These are phyloP conservation scores for Mesocricetus auratus DNA, from an alignment of 2,113 vertebrate genomes.

Conservation along the genomic window DNA sequence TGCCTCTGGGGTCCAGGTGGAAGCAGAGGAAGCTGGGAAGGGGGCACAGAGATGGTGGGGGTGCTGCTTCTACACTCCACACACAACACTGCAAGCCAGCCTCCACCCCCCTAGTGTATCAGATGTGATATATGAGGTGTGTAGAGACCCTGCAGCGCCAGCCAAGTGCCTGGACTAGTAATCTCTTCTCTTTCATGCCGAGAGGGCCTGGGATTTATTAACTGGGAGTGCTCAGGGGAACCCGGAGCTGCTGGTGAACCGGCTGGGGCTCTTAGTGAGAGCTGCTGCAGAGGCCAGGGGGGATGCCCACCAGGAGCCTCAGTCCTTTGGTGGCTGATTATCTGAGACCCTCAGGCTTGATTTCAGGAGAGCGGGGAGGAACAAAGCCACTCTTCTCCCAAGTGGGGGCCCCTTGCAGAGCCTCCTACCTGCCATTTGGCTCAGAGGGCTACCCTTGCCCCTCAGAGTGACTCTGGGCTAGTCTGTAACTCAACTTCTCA, in stretches of 20 bases:
- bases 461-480: background rate
- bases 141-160: constrained; percentile 56
- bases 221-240: constrained; percentile 76
- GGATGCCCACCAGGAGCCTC: fast-evolving
- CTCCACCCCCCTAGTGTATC: constrained; percentile 38
- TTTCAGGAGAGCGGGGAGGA: background rate
- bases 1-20: background rate
- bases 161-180: constrained; percentile 59
- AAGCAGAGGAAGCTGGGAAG: background rate
- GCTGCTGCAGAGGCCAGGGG: background rate
- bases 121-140: constrained; percentile 73
- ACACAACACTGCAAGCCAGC: background rate
- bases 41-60: constrained; percentile 18
- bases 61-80: background rate
- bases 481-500: background rate
- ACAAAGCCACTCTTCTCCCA: background rate
- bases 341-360: background rate
- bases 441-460: fast-evolving
- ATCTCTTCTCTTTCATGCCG: constrained; percentile 75
- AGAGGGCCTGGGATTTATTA: constrained; percentile 79
- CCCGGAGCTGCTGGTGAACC: constrained; percentile 58
- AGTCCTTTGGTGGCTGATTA: background rate
- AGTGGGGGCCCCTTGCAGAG: background rate
- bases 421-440: background rate
- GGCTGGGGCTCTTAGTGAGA: constrained; percentile 61